These are phyloP conservation scores for Antedon mediterranea DNA, from an alignment of 53 echinoderm and acorn worm species.

Conservation along the genomic window DNA sequence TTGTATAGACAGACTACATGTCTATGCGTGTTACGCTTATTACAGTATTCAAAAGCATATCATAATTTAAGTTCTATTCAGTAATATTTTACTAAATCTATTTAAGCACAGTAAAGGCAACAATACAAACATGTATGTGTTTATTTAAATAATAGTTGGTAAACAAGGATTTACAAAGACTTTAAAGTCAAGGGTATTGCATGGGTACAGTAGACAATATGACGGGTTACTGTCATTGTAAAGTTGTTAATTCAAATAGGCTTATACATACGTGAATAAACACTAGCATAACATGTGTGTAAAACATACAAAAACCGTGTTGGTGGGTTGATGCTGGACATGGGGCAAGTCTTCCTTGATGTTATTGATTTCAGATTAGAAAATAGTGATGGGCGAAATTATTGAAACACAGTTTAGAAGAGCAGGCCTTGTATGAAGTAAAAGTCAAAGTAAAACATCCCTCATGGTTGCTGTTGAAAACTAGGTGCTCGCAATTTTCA, in stretches of 20 bases:
- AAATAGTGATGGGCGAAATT: too few relatives aligned
- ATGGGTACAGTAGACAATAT: not conserved
- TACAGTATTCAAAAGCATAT: not conserved
- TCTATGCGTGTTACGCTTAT: not conserved
- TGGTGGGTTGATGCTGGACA: too few relatives aligned
- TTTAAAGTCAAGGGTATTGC: not conserved
- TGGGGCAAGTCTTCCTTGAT: too few relatives aligned
- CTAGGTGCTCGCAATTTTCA: too few relatives aligned
- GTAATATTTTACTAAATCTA: not conserved
- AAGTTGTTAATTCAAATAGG: not conserved
- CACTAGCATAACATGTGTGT: not conserved
- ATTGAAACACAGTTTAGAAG: too few relatives aligned
- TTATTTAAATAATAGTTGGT: not conserved
- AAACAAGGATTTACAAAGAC: not conserved
- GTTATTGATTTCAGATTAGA: too few relatives aligned
- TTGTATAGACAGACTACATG: not conserved
- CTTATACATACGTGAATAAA: not conserved
- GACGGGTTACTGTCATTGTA: not conserved
- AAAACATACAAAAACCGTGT: too few relatives aligned
- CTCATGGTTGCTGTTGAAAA: too few relatives aligned
- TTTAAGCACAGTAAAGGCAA: not conserved
- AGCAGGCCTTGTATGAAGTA: too few relatives aligned
- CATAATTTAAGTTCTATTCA: not conserved
- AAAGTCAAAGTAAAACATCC: too few relatives aligned
- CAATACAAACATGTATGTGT: not conserved